Conservation (phyloP, 2,797 vertebrate species). For the Mus spretus region DNA sequence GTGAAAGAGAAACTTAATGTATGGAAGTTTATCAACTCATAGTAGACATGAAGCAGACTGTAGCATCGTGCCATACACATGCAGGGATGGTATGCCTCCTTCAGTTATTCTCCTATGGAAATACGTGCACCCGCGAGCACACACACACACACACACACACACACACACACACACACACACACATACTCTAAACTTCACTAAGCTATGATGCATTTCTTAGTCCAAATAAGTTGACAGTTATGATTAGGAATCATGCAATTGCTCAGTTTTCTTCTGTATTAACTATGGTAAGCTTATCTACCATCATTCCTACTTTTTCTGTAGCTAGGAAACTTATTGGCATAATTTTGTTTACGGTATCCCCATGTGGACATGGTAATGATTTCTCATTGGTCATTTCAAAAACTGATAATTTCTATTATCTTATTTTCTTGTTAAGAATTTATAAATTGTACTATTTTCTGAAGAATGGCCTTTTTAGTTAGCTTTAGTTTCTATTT, state of each 20-base stretch:
- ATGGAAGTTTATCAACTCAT: neutral
- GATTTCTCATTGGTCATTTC: neutral
- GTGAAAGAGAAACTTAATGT: neutral
- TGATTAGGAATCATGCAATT: neutral
- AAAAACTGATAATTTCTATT: neutral
- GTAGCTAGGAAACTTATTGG: neutral
- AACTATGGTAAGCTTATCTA: neutral
- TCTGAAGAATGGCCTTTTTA: neutral
- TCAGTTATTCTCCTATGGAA: neutral
- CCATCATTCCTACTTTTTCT: neutral
- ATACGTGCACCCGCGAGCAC: fast-evolving
- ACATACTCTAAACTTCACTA: neutral
- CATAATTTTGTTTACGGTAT: neutral
- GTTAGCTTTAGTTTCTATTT: neutral
- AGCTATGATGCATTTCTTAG: neutral
- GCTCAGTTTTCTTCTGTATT: neutral
- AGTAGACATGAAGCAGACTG: neutral
- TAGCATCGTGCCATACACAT: neutral
- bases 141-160: neutral
- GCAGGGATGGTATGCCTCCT: neutral
- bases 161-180: neutral
- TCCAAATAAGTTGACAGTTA: neutral
- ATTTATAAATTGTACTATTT: neutral
- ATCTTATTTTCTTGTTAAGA: neutral
- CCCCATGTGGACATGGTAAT: neutral